Base-by-base conservation (phyloP, 2,113 vertebrate species). In the Chaetorhynchus papuensis region DNA sequence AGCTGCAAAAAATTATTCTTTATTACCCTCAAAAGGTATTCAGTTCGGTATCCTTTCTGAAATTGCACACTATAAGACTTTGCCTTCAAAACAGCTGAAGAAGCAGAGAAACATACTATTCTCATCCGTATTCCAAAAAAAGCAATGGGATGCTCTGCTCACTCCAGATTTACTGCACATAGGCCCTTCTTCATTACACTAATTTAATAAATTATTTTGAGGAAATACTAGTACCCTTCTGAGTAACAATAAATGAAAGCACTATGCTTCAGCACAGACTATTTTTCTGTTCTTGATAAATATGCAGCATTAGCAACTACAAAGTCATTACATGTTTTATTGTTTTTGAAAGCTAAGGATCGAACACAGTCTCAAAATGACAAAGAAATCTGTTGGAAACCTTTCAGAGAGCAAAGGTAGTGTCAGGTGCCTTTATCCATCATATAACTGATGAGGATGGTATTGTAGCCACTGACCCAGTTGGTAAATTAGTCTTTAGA, bases 341-440 rank as follows among this genome's bases (percentile, higher is more conserved):
- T 93, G 87, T 63, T 94, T 96, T 80, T 96, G 90, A 97, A 94
- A 94, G 95, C 65, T 71, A 54, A 44, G 56, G 41, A 95, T 95
- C 4, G 13, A 91, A 95, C 1, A 8, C 57, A 91, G 44, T 28
- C 57, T 66, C 35, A 66, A 83, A 63, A 41, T 53, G 81, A 95
- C 83, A 92, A 83, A 94, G 35, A 56, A 94, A 94, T 78, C 56
- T 57, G 78, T 3, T 83, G 56, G 49, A 91, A 96, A 75, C 27
- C 28, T 93, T 95, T 90, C 87, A 57, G 77, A 92, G 60, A 85
- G 39, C 3, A 8, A 92, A 92, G 42, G 64, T 44, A 74, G 42
- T 88, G 52, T 49, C 92, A 95, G 63, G 60, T 78, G 78, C 74
- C 37, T 65, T 68, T 71, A 96, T 95, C 79, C 66, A 89, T 94